Evolutionary conservation across 2,888 invertebrate genomes (phyloP), one percentile per base, ranked within the genome.

Genomic region (Netelia inedita): DNA sequence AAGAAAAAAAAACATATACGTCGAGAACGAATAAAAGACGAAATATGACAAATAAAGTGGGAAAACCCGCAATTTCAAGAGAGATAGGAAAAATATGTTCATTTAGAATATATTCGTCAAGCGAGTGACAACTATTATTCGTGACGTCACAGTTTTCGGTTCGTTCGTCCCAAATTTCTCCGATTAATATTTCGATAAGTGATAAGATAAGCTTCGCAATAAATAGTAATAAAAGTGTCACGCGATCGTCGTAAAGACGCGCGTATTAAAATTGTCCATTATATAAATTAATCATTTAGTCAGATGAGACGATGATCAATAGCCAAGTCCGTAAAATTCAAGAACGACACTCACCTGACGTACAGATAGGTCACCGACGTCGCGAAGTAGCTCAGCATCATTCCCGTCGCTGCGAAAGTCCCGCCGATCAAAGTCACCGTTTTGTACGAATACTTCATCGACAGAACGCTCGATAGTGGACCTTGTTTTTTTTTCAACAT

Each of bases 361-460:
- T 97, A 98, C 76, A 98, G 94, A 93, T 96, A 97, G 35, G 95
- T 94, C 86, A 98, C 96, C 2, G 97, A 97, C 87, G 95, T 96
- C 3, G 98, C 97, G 94, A 96, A 97, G 91, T 96, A 97, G 92
- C 98, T 98, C 87, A 97, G 94, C 88, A 97, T 97, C 96, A 98
- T 97, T 53, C 98, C 98, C 88, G 96, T 94, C 0, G 97, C 97
- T 0, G 98, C 97, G 85, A 96, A 96, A n/a, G 96, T 95, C 0
- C 98, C 98, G 2, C 98, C 98, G 41, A 97, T 94, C 19, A 98
- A 94, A 0, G 98, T 98, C 16, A 98, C 98, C 16, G 96, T 96
- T 83, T 96, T 94, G 91, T 97, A 98, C 41, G 98, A 97, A 95
- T 97, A 97, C 91, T 96, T 97, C 88, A 97, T 96, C 1, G 98